These are phyloP conservation scores for Motacilla tschutschensis DNA, from an alignment of 2,113 vertebrate genomes.

Conservation along the genomic window DNA sequence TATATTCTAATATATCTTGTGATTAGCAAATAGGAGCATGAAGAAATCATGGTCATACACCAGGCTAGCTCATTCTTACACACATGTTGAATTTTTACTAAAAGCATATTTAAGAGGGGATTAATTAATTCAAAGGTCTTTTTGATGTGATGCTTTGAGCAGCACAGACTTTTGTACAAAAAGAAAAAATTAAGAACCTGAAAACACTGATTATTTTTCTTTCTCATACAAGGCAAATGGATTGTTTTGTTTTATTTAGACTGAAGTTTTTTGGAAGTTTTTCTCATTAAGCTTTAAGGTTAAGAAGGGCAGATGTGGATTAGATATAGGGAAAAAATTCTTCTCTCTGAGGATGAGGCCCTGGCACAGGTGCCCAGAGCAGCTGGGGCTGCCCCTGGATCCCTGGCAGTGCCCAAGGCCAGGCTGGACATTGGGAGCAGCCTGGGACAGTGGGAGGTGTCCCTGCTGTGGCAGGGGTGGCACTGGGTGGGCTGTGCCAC, in stretches of 20 bases:
- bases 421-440: accelerated
- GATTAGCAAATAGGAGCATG: background rate
- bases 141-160: background rate
- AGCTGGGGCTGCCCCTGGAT: background rate
- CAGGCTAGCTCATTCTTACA: background rate
- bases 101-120: background rate
- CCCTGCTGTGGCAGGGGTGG: background rate
- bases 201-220: background rate
- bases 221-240: background rate
- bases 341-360: background rate
- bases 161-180: background rate
- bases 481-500: accelerated
- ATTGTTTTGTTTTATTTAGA: background rate
- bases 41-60: background rate
- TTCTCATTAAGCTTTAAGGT: background rate
- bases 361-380: background rate
- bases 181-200: background rate
- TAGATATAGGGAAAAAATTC: background rate
- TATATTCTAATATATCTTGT: background rate
- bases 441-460: background rate
- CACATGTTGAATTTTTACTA: background rate
- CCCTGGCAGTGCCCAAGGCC: background rate
- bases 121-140: background rate
- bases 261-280: background rate
- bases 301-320: background rate